Percentiles rank a stretch among this genome's conserved stretches.
Conservation (phyloP, 2,797 vertebrate genomes). For the Paguma larvata region DNA sequence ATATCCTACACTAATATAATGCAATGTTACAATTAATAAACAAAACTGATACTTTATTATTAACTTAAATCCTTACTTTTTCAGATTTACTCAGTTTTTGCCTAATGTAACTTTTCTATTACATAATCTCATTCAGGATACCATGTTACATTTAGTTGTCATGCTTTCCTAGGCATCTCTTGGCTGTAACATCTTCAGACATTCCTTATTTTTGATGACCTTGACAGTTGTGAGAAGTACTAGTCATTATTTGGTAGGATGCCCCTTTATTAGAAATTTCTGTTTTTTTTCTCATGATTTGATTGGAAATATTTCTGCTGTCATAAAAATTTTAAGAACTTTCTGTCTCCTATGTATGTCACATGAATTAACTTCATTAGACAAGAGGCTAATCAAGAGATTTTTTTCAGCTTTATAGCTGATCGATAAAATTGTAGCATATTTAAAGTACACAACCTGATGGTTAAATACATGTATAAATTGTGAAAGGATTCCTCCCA, state of each 20-base stretch:
- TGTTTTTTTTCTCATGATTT: neutral
- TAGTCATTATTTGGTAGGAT: neutral
- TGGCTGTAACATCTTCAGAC: neutral
- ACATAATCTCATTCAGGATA: neutral
- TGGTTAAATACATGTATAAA: neutral
- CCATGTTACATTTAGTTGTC: neutral
- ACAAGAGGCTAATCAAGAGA: neutral
- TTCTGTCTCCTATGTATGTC: neutral
- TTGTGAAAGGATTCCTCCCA: neutral
- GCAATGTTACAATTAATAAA: neutral
- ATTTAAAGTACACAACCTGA: neutral
- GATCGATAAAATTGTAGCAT: neutral
- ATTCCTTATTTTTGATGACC: neutral
- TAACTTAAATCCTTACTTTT: neutral
- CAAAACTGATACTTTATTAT: neutral
- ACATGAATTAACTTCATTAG: conserved; percentile 1
- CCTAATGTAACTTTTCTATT: neutral
- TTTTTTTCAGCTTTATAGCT: neutral
- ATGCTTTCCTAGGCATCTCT: neutral
- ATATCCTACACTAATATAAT: too few species aligned
- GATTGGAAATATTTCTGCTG: neutral
- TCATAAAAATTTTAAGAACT: neutral
- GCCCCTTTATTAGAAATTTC: neutral
- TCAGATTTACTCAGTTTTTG: conserved; percentile 21
- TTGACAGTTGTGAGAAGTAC: neutral